phyloP scores from a whole-genome alignment of 1,140 invertebrate genomes.

The Anastrepha ludens region DNA sequence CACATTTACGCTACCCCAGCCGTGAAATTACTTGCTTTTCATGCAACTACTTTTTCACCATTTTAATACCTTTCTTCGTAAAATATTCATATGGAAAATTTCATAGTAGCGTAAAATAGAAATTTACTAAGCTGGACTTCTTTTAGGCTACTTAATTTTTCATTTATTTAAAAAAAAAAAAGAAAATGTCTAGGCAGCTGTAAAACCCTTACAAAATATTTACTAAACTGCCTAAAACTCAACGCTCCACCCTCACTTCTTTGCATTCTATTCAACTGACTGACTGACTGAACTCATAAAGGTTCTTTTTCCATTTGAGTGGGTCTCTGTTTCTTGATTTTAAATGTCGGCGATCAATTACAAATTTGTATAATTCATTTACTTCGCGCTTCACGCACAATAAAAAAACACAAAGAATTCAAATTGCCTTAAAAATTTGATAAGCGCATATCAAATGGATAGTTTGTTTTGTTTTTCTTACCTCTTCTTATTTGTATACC shows the following conservation, averaged over 20 bases:
- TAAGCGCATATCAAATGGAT: conserved; percentile 12
- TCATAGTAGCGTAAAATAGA: background rate
- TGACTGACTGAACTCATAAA: background rate
- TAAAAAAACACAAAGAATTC: background rate
- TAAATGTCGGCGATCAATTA: conserved; percentile 50
- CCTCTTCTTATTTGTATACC: too few relatives aligned
- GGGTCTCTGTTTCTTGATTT: background rate
- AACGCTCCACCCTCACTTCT: background rate
- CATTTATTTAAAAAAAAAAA: too few relatives aligned
- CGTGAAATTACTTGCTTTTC: background rate
- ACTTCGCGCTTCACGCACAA: conserved; percentile 21
- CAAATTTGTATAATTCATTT: conserved; percentile 31
- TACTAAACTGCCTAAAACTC: background rate
- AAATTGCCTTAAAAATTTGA: conserved; percentile 15
- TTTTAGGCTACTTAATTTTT: too few relatives aligned
- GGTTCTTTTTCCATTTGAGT: background rate
- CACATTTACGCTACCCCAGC: background rate
- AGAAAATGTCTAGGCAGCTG: background rate
- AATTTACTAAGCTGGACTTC: background rate
- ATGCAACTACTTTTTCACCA: background rate
- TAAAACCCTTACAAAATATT: background rate
- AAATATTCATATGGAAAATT: background rate
- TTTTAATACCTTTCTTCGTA: background rate
- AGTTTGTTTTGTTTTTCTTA: background rate
- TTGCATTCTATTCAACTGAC: background rate